Conservation (phyloP, 2,797 vertebrate genomes). For the Mus minutoides region DNA sequence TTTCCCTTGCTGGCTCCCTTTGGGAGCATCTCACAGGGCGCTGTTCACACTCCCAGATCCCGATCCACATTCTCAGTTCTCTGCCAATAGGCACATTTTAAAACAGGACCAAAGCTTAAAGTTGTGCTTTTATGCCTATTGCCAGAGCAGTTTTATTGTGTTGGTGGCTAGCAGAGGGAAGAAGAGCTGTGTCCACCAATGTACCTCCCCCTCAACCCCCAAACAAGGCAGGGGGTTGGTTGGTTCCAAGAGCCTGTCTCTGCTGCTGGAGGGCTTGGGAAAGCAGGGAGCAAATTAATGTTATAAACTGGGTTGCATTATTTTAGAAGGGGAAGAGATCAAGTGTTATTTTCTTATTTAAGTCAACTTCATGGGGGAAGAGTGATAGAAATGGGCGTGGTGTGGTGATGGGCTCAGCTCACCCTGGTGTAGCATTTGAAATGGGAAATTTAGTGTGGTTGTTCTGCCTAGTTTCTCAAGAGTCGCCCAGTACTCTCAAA, state of each 20-base stretch:
- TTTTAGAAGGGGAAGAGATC: neutral
- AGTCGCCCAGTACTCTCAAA: conserved; percentile 12
- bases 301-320: neutral
- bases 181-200: neutral
- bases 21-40: conserved; percentile 41
- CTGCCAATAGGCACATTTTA: conserved; percentile 69
- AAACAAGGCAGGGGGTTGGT: neutral
- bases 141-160: conserved; percentile 43
- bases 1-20: conserved; percentile 54
- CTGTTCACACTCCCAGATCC: conserved; percentile 62
- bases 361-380: conserved; percentile 10
- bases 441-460: conserved; percentile 31
- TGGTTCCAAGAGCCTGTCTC: neutral
- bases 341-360: conserved; percentile 1
- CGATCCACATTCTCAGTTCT: conserved; percentile 48
- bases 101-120: conserved; percentile 55
- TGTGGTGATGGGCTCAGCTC: neutral
- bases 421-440: neutral
- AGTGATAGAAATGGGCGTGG: neutral
- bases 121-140: conserved; percentile 22
- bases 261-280: neutral
- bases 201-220: no score
- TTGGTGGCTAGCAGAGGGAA: conserved; percentile 46
- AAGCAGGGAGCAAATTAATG: conserved; percentile 8
- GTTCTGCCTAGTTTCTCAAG: neutral